Conservation (phyloP, 2,113 vertebrate genomes). For the Albula goreensis region DNA sequence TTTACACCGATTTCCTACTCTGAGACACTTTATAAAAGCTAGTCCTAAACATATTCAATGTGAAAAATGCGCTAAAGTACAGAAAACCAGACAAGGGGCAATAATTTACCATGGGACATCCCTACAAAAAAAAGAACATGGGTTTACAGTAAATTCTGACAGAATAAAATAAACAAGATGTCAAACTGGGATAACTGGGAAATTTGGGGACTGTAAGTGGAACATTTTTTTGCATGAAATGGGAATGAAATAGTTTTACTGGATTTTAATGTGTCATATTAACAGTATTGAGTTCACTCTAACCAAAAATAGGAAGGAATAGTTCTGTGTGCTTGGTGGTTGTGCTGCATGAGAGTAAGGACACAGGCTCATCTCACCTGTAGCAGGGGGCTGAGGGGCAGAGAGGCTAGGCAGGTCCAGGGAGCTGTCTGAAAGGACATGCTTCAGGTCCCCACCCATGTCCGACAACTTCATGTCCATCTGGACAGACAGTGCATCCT, state of each 20-base stretch:
- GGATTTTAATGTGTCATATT: too few species aligned
- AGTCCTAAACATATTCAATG: too few species aligned
- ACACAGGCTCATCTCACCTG: slow-evolving; percentile 99
- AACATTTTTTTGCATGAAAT: background rate
- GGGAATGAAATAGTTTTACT: too few species aligned
- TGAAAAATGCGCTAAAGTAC: too few species aligned
- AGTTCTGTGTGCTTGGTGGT: background rate
- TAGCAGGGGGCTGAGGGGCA: slow-evolving; percentile 90
- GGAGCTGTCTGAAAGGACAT: slow-evolving; percentile 99
- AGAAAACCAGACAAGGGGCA: too few species aligned
- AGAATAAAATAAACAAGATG: background rate
- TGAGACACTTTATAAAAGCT: too few species aligned
- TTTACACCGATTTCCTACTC: too few species aligned
- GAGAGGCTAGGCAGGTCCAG: slow-evolving; percentile 97
- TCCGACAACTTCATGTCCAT: slow-evolving; percentile 98
- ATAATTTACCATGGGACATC: too few species aligned
- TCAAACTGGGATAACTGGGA: background rate
- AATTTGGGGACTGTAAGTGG: background rate
- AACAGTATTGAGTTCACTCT: background rate
- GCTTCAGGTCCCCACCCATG: slow-evolving; percentile 96
- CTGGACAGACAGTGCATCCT: slow-evolving; percentile 94
- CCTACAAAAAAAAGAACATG: too few species aligned
- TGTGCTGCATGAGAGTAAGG: background rate
- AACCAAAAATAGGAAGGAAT: too few species aligned
- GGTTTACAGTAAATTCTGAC: background rate